Conservation (phyloP, 2,888 invertebrate species). For the Sphinx pinastri region DNA sequence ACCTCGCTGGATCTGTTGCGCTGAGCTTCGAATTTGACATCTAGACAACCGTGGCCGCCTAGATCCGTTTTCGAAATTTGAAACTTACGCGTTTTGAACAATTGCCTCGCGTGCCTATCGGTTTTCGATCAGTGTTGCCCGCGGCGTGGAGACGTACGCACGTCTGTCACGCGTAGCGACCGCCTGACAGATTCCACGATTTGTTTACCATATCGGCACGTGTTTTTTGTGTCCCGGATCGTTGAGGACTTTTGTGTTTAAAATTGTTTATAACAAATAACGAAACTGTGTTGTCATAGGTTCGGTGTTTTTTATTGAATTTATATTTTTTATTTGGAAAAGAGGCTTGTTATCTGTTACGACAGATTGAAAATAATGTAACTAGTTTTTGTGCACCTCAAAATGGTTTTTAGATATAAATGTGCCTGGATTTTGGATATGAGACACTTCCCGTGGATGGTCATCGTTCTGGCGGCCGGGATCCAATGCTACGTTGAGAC, state of each 20-base stretch:
- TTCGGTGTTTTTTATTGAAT: neutral
- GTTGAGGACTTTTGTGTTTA: neutral
- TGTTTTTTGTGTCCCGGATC: slow-evolving; percentile 31
- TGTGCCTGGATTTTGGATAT: slow-evolving; percentile 36
- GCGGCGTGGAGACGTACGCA: slow-evolving; percentile 64
- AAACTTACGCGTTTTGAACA: slow-evolving; percentile 44
- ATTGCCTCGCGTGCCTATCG: slow-evolving; percentile 58
- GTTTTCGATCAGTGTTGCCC: slow-evolving; percentile 70
- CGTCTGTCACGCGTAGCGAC: slow-evolving; percentile 47
- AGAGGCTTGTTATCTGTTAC: neutral
- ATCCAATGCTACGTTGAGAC: slow-evolving; percentile 78
- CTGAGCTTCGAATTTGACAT: slow-evolving; percentile 23
- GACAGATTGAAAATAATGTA: slow-evolving; percentile 6
- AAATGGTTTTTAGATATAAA: slow-evolving; percentile 31
- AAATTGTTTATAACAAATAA: neutral
- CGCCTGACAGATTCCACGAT: slow-evolving; percentile 47
- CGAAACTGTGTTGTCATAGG: neutral
- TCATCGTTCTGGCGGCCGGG: slow-evolving; percentile 62
- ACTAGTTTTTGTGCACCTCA: neutral
- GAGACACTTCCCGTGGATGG: slow-evolving; percentile 44
- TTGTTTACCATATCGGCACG: slow-evolving; percentile 52
- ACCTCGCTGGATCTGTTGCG: slow-evolving; percentile 13
- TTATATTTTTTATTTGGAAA: neutral
- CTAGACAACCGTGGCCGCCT: slow-evolving; percentile 2
- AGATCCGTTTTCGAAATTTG: slow-evolving; percentile 42